Conservation (phyloP, 2,113 vertebrate genomes). For the Tympanuchus pallidicinctus region DNA sequence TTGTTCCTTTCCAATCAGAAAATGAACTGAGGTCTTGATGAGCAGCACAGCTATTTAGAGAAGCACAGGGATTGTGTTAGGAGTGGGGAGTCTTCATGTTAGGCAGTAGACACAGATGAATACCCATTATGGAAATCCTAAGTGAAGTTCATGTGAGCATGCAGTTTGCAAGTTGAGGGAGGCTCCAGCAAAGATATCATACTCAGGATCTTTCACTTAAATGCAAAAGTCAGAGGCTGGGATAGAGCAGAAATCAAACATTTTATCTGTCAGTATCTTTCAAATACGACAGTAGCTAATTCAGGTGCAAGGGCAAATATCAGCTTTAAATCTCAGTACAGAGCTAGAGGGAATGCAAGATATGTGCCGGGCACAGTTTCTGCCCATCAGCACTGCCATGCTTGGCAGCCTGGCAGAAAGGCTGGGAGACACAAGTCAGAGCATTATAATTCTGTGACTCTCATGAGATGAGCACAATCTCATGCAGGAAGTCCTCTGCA, state of each 20-base stretch:
- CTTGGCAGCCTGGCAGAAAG: neutral
- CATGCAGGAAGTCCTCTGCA: neutral
- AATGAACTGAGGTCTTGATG: neutral
- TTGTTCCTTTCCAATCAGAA: neutral
- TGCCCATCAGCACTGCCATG: neutral
- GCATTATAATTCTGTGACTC: neutral
- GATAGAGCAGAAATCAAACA: neutral
- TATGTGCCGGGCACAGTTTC: neutral
- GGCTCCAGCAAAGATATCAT: neutral
- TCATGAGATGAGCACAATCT: neutral
- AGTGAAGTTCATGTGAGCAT: neutral
- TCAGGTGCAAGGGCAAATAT: neutral
- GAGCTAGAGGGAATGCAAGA: neutral
- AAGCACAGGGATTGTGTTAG: neutral
- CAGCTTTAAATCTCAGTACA: neutral
- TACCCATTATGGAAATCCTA: neutral
- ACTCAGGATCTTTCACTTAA: neutral
- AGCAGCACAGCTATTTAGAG: neutral
- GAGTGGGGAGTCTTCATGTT: neutral
- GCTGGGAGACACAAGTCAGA: neutral
- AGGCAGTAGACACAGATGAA: neutral
- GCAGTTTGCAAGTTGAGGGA: neutral
- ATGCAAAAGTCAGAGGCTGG: neutral
- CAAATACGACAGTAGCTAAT: fast-evolving
- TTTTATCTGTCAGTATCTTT: neutral